Conservation (phyloP, 1,140 invertebrate species). For the Drosophila bipectinata region DNA sequence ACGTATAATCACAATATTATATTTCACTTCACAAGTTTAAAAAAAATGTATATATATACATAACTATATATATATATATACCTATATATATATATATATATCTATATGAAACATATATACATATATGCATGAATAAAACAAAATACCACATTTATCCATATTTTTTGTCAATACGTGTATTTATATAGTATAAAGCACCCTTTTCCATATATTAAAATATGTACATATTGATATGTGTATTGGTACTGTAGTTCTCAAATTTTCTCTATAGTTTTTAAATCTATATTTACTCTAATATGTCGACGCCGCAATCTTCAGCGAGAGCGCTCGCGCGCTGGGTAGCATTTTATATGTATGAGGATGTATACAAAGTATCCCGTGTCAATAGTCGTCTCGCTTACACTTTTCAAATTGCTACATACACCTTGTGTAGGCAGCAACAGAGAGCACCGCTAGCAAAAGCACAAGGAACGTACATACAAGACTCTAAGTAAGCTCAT, state of each 20-base stretch:
- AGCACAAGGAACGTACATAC: constrained; percentile 51
- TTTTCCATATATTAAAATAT: constrained; percentile 19
- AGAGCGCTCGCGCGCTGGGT: constrained; percentile 47
- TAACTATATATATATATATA: neutral
- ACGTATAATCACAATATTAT: neutral
- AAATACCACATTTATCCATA: constrained; percentile 9
- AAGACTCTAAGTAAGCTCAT: constrained; percentile 33
- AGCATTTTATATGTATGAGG: constrained; percentile 40
- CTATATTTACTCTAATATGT: constrained; percentile 30
- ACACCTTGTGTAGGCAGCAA: constrained; percentile 50
- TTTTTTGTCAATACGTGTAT: no score
- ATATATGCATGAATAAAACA: constrained; percentile 13
- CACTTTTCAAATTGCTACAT: constrained; percentile 57
- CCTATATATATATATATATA: neutral
- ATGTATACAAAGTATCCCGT: constrained; percentile 39
- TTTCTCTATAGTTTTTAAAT: constrained; percentile 48
- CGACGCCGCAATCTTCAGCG: constrained; percentile 39
- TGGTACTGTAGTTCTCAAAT: constrained; percentile 30
- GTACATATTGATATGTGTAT: constrained; percentile 23
- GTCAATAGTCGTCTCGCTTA: constrained; percentile 57
- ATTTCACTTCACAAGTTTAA: neutral
- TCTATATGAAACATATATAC: constrained; percentile 22
- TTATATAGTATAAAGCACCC: constrained; percentile 1
- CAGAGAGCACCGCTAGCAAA: constrained; percentile 47
- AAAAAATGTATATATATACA: neutral